Percentiles rank a stretch among this genome's conserved stretches.
Conservation (phyloP, 1,140 invertebrate genomes). For the Drosophila melanogaster region DNA sequence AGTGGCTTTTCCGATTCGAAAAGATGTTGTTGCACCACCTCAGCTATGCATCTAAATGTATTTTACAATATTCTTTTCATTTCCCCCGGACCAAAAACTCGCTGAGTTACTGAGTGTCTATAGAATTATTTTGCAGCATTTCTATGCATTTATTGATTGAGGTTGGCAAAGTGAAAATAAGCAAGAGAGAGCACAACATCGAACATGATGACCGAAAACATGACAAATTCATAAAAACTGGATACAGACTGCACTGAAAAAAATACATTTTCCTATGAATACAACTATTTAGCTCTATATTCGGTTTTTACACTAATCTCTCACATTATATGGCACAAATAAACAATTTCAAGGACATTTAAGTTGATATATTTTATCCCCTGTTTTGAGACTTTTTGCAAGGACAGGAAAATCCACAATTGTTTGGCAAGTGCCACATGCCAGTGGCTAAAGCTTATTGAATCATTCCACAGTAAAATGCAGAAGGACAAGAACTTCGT, state of each 20-base stretch:
- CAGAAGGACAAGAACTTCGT: conserved; percentile 16
- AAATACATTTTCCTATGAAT: no score
- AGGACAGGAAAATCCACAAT: conserved; percentile 20
- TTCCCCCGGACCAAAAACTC: background rate
- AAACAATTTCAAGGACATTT: no score
- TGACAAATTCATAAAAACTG: conserved; percentile 32
- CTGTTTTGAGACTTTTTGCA: conserved; percentile 5
- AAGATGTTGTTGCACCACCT: conserved; percentile 44
- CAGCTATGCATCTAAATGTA: conserved; percentile 44
- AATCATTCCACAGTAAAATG: conserved; percentile 54
- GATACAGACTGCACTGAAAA: conserved; percentile 20
- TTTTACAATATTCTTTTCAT: conserved; percentile 28
- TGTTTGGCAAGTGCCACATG: conserved; percentile 42
- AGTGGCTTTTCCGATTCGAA: conserved; percentile 25
- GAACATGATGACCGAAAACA: conserved; percentile 11
- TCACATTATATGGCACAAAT: no score
- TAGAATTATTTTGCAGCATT: conserved; percentile 63
- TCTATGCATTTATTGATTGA: conserved; percentile 69
- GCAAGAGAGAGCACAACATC: conserved; percentile 19
- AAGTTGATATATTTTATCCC: background rate
- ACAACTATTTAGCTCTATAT: no score
- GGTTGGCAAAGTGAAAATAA: conserved; percentile 41
- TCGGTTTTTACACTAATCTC: no score
- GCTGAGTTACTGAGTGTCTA: conserved; percentile 37
- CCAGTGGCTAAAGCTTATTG: conserved; percentile 66